Percentiles rank a stretch among this genome's conserved stretches.
These are phyloP conservation scores for Synergus umbraculus DNA, from an alignment of 2,888 invertebrate genomes.

Conservation along the genomic window DNA sequence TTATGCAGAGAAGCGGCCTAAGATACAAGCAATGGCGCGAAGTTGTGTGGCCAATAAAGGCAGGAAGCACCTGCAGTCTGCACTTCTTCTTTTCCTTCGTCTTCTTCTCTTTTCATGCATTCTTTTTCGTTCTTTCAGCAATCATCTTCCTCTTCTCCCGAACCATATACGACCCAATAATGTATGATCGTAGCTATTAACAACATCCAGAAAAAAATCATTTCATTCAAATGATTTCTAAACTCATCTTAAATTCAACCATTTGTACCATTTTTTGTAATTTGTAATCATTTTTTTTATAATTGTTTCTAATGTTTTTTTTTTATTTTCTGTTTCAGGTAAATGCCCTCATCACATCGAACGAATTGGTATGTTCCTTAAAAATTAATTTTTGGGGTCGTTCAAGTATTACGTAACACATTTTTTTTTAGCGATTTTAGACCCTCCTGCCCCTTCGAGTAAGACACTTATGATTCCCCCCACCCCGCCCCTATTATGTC, in stretches of 20 bases:
- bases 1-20: conserved; percentile 25
- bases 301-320: not conserved
- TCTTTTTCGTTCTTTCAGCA: conserved; percentile 9
- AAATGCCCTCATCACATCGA: not conserved
- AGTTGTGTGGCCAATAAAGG: conserved; percentile 32
- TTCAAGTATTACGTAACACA: no score
- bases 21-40: conserved; percentile 29
- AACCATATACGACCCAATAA: not conserved
- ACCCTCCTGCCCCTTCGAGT: no score
- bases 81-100: conserved; percentile 18
- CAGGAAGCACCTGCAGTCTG: conserved; percentile 31
- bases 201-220: not conserved
- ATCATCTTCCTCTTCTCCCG: not conserved
- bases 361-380: not conserved
- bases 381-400: not conserved
- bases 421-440: not conserved
- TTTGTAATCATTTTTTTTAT: no score
- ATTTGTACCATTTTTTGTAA: no score
- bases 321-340: not conserved
- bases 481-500: no score
- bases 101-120: conserved; percentile 18
- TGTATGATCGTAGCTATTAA: not conserved
- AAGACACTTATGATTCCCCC: no score
- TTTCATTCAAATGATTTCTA: no score
- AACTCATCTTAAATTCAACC: no score